These are phyloP conservation scores for Natator depressus DNA, from an alignment of 2,113 vertebrate genomes.

Conservation along the genomic window DNA sequence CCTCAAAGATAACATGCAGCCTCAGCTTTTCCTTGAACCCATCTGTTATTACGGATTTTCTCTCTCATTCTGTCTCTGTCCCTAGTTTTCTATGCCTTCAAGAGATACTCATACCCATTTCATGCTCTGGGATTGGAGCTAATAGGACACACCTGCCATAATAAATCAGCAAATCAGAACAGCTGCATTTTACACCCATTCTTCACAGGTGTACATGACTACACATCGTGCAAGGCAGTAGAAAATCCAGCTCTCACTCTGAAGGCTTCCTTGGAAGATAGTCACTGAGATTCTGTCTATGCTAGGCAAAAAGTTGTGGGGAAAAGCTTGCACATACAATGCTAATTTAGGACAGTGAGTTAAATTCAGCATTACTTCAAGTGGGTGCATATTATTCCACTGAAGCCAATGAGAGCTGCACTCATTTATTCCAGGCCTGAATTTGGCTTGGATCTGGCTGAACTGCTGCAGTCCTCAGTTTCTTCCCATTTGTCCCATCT, in stretches of 20 bases:
- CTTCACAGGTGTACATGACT: background rate
- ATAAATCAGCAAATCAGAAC: background rate
- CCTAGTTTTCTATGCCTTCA: background rate
- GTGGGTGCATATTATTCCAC: background rate
- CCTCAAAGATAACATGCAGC: background rate
- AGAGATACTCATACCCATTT: background rate
- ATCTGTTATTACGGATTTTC: background rate
- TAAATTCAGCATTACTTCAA: background rate
- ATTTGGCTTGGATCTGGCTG: background rate
- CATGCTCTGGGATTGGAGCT: background rate
- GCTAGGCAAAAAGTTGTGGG: background rate
- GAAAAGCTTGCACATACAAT: background rate
- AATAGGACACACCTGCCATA: background rate
- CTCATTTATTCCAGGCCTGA: slow-evolving; percentile 26
- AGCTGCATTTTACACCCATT: background rate
- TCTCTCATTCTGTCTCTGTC: too few relatives aligned
- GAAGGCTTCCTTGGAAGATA: background rate
- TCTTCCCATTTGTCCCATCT: slow-evolving; percentile 5
- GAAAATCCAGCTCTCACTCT: background rate
- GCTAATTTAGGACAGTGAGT: background rate
- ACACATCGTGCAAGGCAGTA: background rate
- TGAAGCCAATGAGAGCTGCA: background rate
- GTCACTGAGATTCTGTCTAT: background rate
- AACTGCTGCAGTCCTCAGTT: slow-evolving; percentile 9
- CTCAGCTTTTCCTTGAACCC: background rate